Percentiles rank a stretch among this genome's conserved stretches.
These are phyloP conservation scores for Hipposideros armiger DNA, from an alignment of 2,113 vertebrate species.

Conservation along the genomic window DNA sequence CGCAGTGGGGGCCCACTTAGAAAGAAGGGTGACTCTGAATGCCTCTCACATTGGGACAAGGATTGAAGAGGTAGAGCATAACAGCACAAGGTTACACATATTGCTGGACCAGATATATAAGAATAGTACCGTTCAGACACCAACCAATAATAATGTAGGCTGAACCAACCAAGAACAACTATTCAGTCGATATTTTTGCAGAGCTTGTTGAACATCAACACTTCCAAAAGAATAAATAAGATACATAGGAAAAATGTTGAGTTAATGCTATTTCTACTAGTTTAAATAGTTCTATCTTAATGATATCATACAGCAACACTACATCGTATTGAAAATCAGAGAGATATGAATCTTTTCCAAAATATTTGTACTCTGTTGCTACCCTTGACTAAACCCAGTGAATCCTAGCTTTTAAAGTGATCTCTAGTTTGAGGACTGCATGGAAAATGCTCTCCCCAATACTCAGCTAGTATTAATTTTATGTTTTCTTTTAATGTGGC, in stretches of 20 bases:
- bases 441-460: not conserved
- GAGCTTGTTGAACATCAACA: not conserved
- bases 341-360: not conserved
- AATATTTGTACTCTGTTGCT: not conserved
- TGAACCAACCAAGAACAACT: not conserved
- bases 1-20: not conserved
- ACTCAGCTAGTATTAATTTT: not conserved
- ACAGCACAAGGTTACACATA: not conserved
- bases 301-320: not conserved
- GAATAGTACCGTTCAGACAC: not conserved
- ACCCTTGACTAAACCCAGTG: not conserved
- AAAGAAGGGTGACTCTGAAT: not conserved
- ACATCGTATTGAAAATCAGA: not conserved
- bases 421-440: not conserved
- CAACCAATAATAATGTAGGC: not conserved
- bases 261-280: not conserved
- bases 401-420: not conserved
- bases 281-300: slow-evolving; percentile 1
- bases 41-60: not conserved
- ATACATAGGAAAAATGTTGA: not conserved
- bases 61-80: not conserved
- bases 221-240: not conserved
- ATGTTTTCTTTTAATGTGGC: not conserved
- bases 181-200: not conserved
- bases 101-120: not conserved